phyloP scores from a whole-genome alignment of 1,140 invertebrate genomes.

The Zophobas atratus region DNA sequence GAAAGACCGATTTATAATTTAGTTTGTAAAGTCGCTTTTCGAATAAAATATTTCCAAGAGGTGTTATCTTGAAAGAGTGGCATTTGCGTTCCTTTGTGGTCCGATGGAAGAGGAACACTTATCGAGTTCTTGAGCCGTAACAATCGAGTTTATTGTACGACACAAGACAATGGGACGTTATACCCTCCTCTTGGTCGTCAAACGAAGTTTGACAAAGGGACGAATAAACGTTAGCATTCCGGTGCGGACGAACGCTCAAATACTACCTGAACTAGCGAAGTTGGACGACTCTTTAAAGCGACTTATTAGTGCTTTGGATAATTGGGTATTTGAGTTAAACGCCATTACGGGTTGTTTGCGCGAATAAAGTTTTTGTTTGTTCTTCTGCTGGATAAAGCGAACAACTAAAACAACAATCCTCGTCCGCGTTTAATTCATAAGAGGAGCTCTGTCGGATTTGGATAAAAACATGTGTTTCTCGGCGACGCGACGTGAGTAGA shows the following conservation, averaged over 20 bases:
- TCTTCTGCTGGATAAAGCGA: too few species aligned
- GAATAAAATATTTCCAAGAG: background rate
- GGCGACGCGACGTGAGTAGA: too few species aligned
- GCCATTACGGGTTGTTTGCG: too few species aligned
- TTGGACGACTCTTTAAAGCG: background rate
- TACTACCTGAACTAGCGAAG: background rate
- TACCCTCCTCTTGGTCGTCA: constrained; percentile 8
- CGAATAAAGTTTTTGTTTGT: too few species aligned
- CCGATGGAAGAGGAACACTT: constrained; percentile 11
- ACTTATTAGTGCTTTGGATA: too few species aligned
- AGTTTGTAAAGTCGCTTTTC: constrained; percentile 12
- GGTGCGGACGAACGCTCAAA: constrained; percentile 2
- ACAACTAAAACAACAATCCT: too few species aligned
- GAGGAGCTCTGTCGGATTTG: too few species aligned
- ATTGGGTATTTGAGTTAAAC: too few species aligned
- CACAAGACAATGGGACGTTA: constrained; percentile 20
- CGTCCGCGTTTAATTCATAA: too few species aligned
- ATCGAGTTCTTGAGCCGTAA: constrained; percentile 21
- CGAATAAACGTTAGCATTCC: constrained; percentile 13
- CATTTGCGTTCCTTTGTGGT: constrained; percentile 1
- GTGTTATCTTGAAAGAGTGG: constrained; percentile 8
- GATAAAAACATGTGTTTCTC: too few species aligned
- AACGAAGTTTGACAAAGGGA: constrained; percentile 6
- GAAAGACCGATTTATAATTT: constrained; percentile 76
- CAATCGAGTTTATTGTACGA: constrained; percentile 26